A percentile compares a stretch with the other conserved stretches of the same genome.
Conservation (phyloP, 2,113 vertebrate species). For the Pteropus alecto region DNA sequence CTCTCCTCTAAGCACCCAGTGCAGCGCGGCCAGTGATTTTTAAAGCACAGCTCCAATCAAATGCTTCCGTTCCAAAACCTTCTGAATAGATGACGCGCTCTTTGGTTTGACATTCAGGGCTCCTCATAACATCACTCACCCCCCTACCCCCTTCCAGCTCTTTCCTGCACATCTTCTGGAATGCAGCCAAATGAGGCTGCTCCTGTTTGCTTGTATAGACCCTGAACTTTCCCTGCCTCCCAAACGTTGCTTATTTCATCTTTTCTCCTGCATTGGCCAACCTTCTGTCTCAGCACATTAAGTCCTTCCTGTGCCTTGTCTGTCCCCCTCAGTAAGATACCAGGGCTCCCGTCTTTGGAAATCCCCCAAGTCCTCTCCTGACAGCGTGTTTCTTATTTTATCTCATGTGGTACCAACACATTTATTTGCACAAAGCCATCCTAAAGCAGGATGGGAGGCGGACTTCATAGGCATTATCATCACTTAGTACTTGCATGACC, state of each 20-base stretch:
- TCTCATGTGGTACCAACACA: not conserved
- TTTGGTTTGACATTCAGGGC: not conserved
- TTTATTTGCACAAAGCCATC: not conserved
- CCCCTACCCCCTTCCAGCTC: not conserved
- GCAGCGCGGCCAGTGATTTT: not conserved
- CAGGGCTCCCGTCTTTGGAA: not conserved
- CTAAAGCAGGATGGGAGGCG: not conserved
- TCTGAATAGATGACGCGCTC: not conserved
- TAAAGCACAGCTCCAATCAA: not conserved
- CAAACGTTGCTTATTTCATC: not conserved
- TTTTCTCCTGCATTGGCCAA: not conserved
- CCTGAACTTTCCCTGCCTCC: not conserved
- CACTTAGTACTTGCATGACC: not conserved
- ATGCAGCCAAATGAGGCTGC: not conserved
- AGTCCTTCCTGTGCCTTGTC: not conserved
- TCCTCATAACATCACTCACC: not conserved
- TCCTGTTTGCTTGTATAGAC: not conserved
- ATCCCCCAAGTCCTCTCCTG: not conserved
- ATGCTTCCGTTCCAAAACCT: not conserved
- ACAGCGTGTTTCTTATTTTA: not conserved
- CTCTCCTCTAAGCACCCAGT: not conserved
- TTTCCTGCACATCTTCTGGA: not conserved
- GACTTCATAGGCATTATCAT: not conserved
- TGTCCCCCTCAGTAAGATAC: not conserved
- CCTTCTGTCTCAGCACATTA: not conserved